phyloP scores from a whole-genome alignment of 2,797 vertebrate species.

The Microctenopoma steveboyesi region DNA sequence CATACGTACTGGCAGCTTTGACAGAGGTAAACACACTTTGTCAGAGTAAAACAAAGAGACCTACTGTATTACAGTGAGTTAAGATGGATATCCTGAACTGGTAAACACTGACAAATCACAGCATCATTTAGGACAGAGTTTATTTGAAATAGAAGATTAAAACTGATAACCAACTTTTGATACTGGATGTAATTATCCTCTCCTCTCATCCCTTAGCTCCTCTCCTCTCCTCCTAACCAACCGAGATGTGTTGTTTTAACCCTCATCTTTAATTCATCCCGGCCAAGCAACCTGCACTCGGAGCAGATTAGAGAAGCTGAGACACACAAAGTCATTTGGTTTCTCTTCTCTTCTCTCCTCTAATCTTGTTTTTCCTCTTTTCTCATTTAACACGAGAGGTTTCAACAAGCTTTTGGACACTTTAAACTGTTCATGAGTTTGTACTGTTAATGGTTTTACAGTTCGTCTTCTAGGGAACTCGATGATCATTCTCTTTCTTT shows the following conservation, averaged over 20 bases:
- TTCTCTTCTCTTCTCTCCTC: conserved; percentile 35
- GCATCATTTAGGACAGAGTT: conserved; percentile 10
- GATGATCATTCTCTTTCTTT: neutral
- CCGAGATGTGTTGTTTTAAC: conserved; percentile 88
- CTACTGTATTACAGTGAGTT: conserved; percentile 28
- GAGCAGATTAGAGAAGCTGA: conserved; percentile 58
- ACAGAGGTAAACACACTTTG: conserved; percentile 58
- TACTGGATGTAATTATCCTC: conserved; percentile 5
- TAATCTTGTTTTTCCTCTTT: conserved; percentile 51
- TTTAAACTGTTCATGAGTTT: conserved; percentile 3
- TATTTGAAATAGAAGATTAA: neutral
- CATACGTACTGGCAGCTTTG: conserved; percentile 47
- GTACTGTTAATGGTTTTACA: neutral
- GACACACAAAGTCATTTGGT: conserved; percentile 40
- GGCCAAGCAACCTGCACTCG: conserved; percentile 76
- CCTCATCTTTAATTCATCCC: conserved; percentile 94
- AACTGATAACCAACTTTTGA: conserved; percentile 1
- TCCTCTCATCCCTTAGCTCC: conserved; percentile 58
- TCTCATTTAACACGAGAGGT: conserved; percentile 36
- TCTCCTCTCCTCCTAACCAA: conserved; percentile 78
- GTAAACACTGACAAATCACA: conserved; percentile 9
- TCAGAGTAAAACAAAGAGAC: conserved; percentile 37
- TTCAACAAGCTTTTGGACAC: conserved; percentile 31
- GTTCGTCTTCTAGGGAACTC: neutral
- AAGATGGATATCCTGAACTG: conserved; percentile 19